Evolutionary conservation across 2,888 invertebrate genomes (phyloP).

Genomic region (Dendrolimus houi): DNA sequence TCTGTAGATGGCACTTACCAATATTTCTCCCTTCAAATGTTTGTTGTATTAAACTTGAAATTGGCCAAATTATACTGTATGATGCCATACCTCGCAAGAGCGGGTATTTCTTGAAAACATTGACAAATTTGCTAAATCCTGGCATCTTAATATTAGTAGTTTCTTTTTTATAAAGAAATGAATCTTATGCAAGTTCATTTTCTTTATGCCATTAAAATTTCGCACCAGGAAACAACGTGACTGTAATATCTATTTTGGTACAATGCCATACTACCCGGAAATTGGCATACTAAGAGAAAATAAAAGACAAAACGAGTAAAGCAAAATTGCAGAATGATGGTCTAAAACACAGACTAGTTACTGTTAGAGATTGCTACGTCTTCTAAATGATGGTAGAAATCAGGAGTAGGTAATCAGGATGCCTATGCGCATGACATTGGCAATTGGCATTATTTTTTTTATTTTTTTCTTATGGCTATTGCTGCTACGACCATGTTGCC

Average conservation of each 20-base stretch:
- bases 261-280: constrained; percentile 19
- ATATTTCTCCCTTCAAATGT: constrained; percentile 79
- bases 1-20: constrained; percentile 52
- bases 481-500: no score
- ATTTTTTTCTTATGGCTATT: no score
- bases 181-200: constrained; percentile 20
- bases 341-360: not conserved
- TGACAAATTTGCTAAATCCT: constrained; percentile 42
- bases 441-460: no score
- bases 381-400: not conserved
- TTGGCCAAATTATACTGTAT: constrained; percentile 84
- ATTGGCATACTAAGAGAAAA: constrained; percentile 14
- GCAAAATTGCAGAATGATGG: not conserved
- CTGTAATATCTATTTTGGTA: constrained; percentile 17
- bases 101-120: constrained; percentile 56
- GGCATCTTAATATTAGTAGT: constrained; percentile 28
- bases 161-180: constrained; percentile 1
- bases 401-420: not conserved
- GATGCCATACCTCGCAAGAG: constrained; percentile 79
- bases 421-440: not conserved
- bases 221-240: constrained; percentile 16
- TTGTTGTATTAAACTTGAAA: constrained; percentile 84
- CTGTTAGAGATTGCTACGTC: no score
- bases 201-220: constrained; percentile 15
- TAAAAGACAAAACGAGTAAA: not conserved